Conservation (phyloP, 2,888 invertebrate species). For the Nebria salina region DNA sequence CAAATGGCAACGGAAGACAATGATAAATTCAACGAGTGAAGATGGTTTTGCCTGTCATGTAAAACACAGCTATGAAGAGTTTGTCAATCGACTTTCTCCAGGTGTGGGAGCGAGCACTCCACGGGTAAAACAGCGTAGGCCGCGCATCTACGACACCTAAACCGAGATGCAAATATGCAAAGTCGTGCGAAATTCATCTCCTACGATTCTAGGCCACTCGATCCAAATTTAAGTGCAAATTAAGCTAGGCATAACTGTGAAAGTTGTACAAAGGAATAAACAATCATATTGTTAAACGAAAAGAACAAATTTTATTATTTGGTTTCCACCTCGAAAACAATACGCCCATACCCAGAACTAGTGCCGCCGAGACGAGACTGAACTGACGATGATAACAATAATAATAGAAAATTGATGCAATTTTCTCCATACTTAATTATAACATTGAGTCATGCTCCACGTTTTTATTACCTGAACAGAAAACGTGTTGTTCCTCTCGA, state of each 20-base stretch:
- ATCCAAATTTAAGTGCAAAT: background rate
- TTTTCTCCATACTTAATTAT: constrained; percentile 44
- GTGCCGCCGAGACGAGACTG: constrained; percentile 21
- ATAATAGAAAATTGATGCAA: constrained; percentile 45
- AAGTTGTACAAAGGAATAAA: too few species aligned
- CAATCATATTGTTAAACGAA: too few species aligned
- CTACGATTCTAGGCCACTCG: background rate
- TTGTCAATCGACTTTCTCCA: background rate
- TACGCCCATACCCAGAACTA: background rate
- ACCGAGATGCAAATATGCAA: background rate
- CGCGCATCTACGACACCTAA: background rate
- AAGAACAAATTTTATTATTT: too few species aligned
- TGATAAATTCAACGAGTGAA: background rate
- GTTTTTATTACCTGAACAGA: constrained; percentile 39
- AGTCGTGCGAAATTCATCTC: background rate
- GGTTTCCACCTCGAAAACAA: background rate
- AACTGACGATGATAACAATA: constrained; percentile 34
- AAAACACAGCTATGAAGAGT: background rate
- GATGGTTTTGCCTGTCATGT: background rate
- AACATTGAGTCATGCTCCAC: constrained; percentile 41
- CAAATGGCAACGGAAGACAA: background rate
- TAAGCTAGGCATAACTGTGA: too few species aligned
- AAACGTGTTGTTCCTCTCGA: constrained; percentile 3
- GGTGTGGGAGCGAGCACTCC: background rate
- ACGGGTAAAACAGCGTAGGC: background rate